A percentile compares a stretch with the other conserved stretches of the same genome.
Conservation (phyloP, 2,797 vertebrate genomes). For the Coregonus sp. region DNA sequence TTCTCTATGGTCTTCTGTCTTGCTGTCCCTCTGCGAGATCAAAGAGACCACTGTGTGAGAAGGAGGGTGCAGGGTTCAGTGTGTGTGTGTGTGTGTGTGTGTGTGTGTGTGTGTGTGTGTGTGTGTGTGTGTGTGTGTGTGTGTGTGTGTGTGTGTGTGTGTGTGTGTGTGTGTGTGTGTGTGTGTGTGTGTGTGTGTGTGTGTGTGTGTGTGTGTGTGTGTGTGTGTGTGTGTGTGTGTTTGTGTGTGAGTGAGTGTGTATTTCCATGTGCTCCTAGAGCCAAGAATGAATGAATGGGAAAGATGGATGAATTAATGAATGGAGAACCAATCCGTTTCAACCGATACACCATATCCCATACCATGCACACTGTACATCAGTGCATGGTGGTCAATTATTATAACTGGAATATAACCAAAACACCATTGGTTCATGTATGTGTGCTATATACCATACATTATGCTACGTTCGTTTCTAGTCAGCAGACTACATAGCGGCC, state of each 20-base stretch:
- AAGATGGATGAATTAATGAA: not conserved
- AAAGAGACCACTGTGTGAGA: not conserved
- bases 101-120: not conserved
- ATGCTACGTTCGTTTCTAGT: slow-evolving; percentile 6
- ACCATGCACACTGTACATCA: not conserved
- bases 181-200: not conserved
- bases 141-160: not conserved
- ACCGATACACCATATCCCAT: not conserved
- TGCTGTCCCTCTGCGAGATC: not conserved
- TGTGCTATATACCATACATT: not conserved
- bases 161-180: not conserved
- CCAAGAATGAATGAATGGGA: not conserved
- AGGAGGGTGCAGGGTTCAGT: not conserved
- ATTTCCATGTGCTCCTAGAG: not conserved
- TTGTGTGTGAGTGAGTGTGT: not conserved
- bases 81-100: not conserved
- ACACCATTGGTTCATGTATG: slow-evolving; percentile 13
- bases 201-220: not conserved
- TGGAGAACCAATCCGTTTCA: not conserved
- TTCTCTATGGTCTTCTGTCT: not conserved
- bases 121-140: not conserved
- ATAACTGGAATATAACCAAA: slow-evolving; percentile 13
- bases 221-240: not conserved
- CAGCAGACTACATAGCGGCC: slow-evolving; percentile 20
- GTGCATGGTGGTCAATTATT: not conserved